These are phyloP conservation scores for Poeciliopsis occidentalis DNA, from an alignment of 2,113 vertebrate species.

Conservation along the genomic window DNA sequence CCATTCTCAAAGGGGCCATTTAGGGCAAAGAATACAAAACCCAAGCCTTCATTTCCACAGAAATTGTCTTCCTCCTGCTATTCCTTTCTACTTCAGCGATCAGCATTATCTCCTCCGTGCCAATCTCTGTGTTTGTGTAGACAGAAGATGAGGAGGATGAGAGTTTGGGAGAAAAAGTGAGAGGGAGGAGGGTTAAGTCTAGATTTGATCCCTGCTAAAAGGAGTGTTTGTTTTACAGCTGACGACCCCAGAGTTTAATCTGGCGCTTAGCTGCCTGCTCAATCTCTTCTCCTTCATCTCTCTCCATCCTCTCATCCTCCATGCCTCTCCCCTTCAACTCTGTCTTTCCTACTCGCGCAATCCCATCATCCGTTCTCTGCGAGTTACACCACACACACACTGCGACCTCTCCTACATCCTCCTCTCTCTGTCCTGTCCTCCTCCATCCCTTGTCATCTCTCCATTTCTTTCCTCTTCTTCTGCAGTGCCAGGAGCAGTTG, in stretches of 20 bases:
- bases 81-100: constrained; percentile 29
- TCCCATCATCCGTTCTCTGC: constrained; percentile 56
- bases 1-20: constrained; percentile 47
- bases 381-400: constrained; percentile 19
- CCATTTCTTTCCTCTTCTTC: constrained; percentile 33
- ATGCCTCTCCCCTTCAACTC: constrained; percentile 30
- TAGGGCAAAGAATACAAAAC: constrained; percentile 32
- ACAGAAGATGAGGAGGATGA: constrained; percentile 30
- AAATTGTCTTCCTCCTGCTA: constrained; percentile 35
- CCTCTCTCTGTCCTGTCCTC: not conserved
- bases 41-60: constrained; percentile 35
- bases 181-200: constrained; percentile 44
- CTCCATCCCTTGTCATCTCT: constrained; percentile 40
- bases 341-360: constrained; percentile 50
- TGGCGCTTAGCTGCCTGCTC: constrained; percentile 69
- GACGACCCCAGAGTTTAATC: constrained; percentile 74
- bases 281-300: constrained; percentile 58
- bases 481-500: constrained; percentile 15
- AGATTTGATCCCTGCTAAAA: constrained; percentile 76
- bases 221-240: constrained; percentile 81
- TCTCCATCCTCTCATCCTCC: constrained; percentile 42
- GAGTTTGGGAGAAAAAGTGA: not conserved
- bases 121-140: constrained; percentile 35
- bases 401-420: constrained; percentile 4
- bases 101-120: constrained; percentile 55